Conservation (phyloP, 2,888 invertebrate genomes). For the Aspidiotus rigidus region DNA sequence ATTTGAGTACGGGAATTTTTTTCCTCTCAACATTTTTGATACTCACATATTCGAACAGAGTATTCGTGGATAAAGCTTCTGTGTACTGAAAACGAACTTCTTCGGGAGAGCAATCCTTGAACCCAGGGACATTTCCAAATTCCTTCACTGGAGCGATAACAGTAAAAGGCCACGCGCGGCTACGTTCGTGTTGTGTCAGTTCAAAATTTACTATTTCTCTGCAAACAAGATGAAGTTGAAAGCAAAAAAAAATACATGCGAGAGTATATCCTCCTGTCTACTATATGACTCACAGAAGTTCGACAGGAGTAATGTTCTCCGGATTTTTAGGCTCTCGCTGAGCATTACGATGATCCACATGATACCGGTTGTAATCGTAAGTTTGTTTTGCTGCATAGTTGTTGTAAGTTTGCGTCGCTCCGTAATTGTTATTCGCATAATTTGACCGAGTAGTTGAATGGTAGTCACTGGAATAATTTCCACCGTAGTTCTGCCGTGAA, state of each 20-base stretch:
- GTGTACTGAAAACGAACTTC: slow-evolving; percentile 21
- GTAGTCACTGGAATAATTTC: not conserved
- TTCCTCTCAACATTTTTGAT: not conserved
- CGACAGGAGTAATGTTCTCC: not conserved
- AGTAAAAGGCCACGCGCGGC: slow-evolving; percentile 17
- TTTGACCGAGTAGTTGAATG: not conserved
- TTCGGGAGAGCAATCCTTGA: slow-evolving; percentile 20
- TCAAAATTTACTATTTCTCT: slow-evolving; percentile 13
- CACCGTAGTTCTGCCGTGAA: not conserved
- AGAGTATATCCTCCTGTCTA: not conserved
- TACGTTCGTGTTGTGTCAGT: slow-evolving; percentile 19
- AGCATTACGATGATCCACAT: slow-evolving; percentile 15
- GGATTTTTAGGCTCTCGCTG: slow-evolving; percentile 4
- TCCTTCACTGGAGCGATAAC: slow-evolving; percentile 16
- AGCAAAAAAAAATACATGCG: not conserved
- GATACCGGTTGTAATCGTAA: slow-evolving; percentile 16
- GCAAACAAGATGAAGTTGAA: not conserved
- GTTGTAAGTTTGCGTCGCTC: not conserved
- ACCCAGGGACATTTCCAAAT: slow-evolving; percentile 24
- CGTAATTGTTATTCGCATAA: not conserved
- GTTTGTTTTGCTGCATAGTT: not conserved
- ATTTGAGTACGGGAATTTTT: too few species aligned
- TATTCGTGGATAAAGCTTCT: slow-evolving; percentile 6
- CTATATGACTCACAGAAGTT: slow-evolving; percentile 8
- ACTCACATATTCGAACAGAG: slow-evolving; percentile 20